Conservation (phyloP, 1,140 invertebrate species). For the Musca vetustissima region DNA sequence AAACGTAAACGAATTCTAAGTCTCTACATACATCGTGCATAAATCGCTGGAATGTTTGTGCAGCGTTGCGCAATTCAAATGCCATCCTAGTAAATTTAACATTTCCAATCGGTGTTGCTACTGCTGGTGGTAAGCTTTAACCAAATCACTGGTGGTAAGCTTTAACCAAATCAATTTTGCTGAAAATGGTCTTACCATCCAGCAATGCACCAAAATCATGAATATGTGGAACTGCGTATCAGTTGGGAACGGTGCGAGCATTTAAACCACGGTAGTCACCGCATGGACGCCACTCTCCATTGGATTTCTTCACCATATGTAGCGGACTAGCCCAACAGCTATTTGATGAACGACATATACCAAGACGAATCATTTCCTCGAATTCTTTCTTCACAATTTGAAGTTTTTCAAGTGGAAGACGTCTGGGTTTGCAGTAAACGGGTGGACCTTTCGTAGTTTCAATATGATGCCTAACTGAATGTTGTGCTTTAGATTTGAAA, state of each 20-base stretch:
- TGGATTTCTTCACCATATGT: conserved; percentile 53
- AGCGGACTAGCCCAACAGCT: conserved; percentile 56
- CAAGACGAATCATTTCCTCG: background rate
- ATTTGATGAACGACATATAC: conserved; percentile 39
- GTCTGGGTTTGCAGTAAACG: too few relatives aligned
- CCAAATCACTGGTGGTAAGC: too few relatives aligned
- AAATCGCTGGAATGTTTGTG: conserved; percentile 5
- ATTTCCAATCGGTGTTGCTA: background rate
- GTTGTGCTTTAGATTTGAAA: background rate
- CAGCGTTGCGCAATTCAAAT: conserved; percentile 12
- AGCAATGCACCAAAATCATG: too few relatives aligned
- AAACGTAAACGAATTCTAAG: background rate
- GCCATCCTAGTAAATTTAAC: background rate
- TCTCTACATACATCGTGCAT: background rate
- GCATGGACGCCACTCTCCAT: conserved; percentile 47
- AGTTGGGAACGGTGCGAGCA: too few relatives aligned
- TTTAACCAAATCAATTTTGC: too few relatives aligned
- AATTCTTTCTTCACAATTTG: conserved; percentile 28
- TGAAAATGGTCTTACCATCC: too few relatives aligned
- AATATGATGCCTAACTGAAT: background rate
- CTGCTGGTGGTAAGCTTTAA: too few relatives aligned
- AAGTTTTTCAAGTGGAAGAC: conserved; percentile 41
- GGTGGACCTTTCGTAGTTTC: too few relatives aligned
- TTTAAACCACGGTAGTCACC: conserved; percentile 57
- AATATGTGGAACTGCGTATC: conserved; percentile 40